These are phyloP conservation scores for Gasterosteus aculeatus DNA, from an alignment of 2,113 vertebrate species.

Conservation along the genomic window DNA sequence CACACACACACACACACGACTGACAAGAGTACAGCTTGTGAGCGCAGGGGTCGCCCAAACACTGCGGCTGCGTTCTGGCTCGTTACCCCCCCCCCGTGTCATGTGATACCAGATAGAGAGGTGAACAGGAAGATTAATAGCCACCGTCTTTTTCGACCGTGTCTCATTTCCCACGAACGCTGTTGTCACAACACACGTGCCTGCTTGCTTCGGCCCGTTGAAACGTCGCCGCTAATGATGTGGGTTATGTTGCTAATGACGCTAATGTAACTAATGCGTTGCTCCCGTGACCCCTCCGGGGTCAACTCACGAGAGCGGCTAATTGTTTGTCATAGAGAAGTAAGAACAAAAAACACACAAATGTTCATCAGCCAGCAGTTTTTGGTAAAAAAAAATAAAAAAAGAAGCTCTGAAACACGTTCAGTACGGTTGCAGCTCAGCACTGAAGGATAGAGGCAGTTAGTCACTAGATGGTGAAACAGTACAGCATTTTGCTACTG, in stretches of 20 bases:
- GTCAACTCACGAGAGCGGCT: conserved; percentile 25
- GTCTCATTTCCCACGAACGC: conserved; percentile 53
- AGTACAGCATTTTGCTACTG: too few species aligned
- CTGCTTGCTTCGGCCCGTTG: conserved; percentile 46
- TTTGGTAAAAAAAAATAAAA: too few species aligned
- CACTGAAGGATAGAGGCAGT: not conserved
- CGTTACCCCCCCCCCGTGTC: conserved; percentile 39
- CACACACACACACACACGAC: not conserved
- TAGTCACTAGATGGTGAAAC: too few species aligned
- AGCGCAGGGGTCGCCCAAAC: conserved; percentile 1
- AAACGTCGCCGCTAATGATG: conserved; percentile 55
- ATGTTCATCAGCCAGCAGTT: not conserved
- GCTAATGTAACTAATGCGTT: conserved; percentile 59
- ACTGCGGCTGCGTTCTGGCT: conserved; percentile 55
- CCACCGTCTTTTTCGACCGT: conserved; percentile 33
- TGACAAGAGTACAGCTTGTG: not conserved
- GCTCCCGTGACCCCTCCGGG: conserved; percentile 28
- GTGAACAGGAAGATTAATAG: conserved; percentile 57
- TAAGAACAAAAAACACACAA: not conserved
- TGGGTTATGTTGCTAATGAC: conserved; percentile 35
- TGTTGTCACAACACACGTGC: conserved; percentile 62
- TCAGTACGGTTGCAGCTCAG: too few species aligned
- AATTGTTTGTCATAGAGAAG: conserved; percentile 10
- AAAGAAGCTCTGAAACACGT: too few species aligned
- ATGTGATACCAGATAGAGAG: conserved; percentile 29